phyloP scores from a whole-genome alignment of 92 coral and sea anemone species.

The Hydrozoanthus gracilis region DNA sequence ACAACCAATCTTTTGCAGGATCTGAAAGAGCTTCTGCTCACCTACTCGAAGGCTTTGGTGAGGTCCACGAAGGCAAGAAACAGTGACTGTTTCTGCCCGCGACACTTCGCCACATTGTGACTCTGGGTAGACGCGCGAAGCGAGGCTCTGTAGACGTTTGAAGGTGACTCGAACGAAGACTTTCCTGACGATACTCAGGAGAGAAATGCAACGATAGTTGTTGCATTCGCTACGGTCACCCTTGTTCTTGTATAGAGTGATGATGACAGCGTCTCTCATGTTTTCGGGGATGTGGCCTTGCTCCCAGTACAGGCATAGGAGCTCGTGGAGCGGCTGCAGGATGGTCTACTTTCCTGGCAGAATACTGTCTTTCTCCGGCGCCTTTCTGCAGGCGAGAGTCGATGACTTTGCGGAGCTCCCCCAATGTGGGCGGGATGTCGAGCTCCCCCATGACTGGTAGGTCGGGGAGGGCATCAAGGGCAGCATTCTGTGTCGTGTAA shows the following conservation, averaged over 20 bases:
- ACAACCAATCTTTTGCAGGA: slow-evolving; percentile 18
- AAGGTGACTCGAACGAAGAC: not conserved
- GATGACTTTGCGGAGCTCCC: slow-evolving; percentile 45
- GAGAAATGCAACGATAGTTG: not conserved
- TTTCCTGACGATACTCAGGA: not conserved
- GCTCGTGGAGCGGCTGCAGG: not conserved
- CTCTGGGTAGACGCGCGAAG: not conserved
- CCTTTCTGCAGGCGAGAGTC: slow-evolving; percentile 33
- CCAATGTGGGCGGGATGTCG: slow-evolving; percentile 26
- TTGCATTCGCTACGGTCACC: no score
- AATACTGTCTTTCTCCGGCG: not conserved
- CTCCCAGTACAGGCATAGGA: slow-evolving; percentile 29
- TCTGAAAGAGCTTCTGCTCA: slow-evolving; percentile 10
- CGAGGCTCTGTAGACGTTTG: not conserved
- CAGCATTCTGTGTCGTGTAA: no score
- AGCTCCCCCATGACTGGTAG: slow-evolving; percentile 20
- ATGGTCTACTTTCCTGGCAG: not conserved
- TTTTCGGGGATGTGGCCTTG: slow-evolving; percentile 18
- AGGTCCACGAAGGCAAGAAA: not conserved
- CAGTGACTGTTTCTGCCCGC: no score
- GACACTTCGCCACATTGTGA: not conserved
- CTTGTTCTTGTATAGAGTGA: no score
- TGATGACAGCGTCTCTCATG: not conserved
- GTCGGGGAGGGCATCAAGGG: no score
- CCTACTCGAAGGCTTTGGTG: not conserved